These are phyloP conservation scores for Phodopus roborovskii DNA, from an alignment of 2,113 vertebrate species.

Conservation along the genomic window DNA sequence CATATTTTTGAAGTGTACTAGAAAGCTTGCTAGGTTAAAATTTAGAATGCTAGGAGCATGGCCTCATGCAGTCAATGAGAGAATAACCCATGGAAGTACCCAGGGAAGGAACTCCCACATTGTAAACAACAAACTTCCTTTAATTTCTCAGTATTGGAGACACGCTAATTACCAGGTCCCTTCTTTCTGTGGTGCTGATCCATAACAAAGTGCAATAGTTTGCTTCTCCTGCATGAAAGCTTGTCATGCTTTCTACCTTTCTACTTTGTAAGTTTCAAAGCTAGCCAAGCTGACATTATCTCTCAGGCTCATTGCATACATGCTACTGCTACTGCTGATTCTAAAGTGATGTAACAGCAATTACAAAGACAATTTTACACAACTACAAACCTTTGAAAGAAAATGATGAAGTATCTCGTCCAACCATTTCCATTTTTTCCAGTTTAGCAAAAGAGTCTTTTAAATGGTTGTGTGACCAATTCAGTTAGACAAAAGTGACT, in stretches of 20 bases:
- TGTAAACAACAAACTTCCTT: background rate
- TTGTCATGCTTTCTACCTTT: background rate
- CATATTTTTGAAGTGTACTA: background rate
- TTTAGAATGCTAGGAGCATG: background rate
- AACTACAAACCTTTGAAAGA: background rate
- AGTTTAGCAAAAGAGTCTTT: slow-evolving; percentile 10
- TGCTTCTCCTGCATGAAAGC: background rate
- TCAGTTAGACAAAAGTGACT: background rate
- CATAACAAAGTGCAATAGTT: background rate
- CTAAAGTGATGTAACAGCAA: background rate
- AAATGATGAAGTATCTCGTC: background rate
- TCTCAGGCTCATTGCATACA: background rate
- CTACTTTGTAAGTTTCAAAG: background rate
- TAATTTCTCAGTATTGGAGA: background rate
- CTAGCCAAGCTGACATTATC: background rate
- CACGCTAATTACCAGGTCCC: background rate
- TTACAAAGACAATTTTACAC: background rate
- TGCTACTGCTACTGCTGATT: background rate
- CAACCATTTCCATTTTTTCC: background rate
- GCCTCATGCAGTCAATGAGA: background rate
- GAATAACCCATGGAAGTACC: background rate
- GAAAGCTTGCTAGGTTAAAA: background rate
- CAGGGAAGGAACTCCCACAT: background rate
- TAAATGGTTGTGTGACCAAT: background rate
- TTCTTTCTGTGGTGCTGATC: background rate